Percentiles rank a stretch among this genome's conserved stretches.
phyloP scores from a whole-genome alignment of 2,113 vertebrate species.

The Entelurus aequoreus region DNA sequence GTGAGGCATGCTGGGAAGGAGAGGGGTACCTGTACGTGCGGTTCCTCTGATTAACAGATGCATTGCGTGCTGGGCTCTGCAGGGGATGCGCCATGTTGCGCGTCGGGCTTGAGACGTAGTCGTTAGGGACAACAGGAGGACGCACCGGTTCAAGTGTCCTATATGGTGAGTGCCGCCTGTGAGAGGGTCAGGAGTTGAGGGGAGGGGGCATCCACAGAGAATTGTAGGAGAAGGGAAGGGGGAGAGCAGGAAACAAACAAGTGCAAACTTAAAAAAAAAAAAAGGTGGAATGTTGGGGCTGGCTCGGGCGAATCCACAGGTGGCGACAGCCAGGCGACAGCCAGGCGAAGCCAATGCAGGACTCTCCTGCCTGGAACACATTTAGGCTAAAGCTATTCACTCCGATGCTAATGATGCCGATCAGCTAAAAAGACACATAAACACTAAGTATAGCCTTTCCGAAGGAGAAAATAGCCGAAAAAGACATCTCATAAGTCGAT shows the following conservation, averaged over 20 bases:
- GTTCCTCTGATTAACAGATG: conserved; percentile 98
- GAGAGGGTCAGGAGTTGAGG: conserved; percentile 55
- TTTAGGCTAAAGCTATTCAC: background rate
- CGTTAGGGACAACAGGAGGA: conserved; percentile 97
- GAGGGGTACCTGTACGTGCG: conserved; percentile 97
- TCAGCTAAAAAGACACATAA: background rate
- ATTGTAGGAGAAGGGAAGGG: conserved; percentile 29
- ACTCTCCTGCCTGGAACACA: background rate
- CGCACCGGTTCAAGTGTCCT: conserved; percentile 97
- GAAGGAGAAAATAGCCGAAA: no score
- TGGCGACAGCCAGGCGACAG: conserved; percentile 5
- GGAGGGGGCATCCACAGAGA: conserved; percentile 47
- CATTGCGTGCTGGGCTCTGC: conserved; percentile 95
- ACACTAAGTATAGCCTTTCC: no score
- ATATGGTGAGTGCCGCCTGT: conserved; percentile 98
- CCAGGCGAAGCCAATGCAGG: conserved; percentile 1
- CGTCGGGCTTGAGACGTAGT: conserved; percentile 97
- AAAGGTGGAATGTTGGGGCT: conserved; percentile 45
- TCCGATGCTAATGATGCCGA: background rate
- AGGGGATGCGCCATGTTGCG: conserved; percentile 89
- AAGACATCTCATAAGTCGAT: no score
- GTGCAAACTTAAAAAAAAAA: conserved; percentile 65
- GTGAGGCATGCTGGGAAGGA: conserved; percentile 52
- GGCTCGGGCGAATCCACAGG: conserved; percentile 27
- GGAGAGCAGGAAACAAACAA: conserved; percentile 58